phyloP scores from a whole-genome alignment of 2,797 vertebrate genomes.

The Columba guinea region DNA sequence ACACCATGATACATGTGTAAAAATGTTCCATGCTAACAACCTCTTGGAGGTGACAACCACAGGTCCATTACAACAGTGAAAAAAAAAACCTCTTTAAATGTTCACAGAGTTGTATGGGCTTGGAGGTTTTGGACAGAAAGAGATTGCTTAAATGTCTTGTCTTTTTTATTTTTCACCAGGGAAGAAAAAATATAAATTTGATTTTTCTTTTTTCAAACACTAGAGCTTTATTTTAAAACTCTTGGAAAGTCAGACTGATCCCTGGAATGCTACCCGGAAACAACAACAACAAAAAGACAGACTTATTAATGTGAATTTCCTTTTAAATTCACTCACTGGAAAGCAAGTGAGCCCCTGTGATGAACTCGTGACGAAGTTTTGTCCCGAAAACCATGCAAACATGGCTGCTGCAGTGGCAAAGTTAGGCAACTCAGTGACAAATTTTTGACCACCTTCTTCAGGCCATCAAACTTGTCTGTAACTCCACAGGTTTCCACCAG shows the following conservation, averaged over 20 bases:
- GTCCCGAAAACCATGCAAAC: background rate
- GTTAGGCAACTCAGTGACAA: background rate
- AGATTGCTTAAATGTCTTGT: background rate
- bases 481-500: background rate
- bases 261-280: background rate
- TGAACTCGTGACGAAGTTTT: background rate
- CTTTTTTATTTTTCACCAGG: background rate
- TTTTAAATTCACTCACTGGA: background rate
- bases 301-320: background rate
- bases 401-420: background rate
- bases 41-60: background rate
- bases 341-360: background rate
- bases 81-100: background rate
- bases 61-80: background rate
- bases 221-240: background rate
- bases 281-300: background rate
- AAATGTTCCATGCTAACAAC: background rate
- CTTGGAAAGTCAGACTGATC: background rate
- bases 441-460: background rate
- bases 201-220: background rate
- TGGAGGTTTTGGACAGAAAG: background rate
- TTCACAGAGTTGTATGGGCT: background rate
- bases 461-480: accelerated
- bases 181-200: background rate
- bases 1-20: background rate